A percentile compares a stretch with the other conserved stretches of the same genome.
These are phyloP conservation scores for Etheostoma spectabile DNA, from an alignment of 2,113 vertebrate genomes.

Conservation along the genomic window DNA sequence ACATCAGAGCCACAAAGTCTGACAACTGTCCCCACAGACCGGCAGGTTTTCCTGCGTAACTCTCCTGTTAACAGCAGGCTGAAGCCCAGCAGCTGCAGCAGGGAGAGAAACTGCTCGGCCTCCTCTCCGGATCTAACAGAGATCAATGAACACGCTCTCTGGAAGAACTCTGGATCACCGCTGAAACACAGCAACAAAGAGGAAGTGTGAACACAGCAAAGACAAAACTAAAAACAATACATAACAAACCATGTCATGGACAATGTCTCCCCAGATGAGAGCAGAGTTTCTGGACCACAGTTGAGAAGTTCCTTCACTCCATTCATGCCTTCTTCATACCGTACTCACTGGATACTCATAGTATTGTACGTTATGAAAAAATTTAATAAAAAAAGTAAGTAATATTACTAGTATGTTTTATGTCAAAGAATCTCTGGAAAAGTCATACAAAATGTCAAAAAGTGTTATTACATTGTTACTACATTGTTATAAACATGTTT, in stretches of 20 bases:
- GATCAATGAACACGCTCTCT: slow-evolving; percentile 7
- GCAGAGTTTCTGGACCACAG: no score
- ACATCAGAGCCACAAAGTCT: neutral
- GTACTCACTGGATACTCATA: no score
- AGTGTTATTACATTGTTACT: no score
- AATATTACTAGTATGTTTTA: no score
- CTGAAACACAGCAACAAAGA: slow-evolving; percentile 6
- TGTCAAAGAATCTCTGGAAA: no score
- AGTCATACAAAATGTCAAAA: no score
- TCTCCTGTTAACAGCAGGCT: slow-evolving; percentile 20
- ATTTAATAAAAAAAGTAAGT: no score
- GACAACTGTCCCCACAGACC: slow-evolving; percentile 29
- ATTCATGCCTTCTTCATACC: no score
- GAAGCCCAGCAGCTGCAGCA: slow-evolving; percentile 10
- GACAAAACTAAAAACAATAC: neutral
- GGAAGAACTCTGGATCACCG: slow-evolving; percentile 43
- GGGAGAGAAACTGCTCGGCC: slow-evolving; percentile 21
- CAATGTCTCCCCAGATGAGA: no score
- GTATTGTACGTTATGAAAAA: no score
- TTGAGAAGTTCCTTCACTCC: no score
- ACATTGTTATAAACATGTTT: no score
- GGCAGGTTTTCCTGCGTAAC: slow-evolving; percentile 19
- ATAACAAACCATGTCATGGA: neutral
- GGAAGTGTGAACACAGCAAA: neutral
- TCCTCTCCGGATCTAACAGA: slow-evolving; percentile 33